These are phyloP conservation scores for Galleria mellonella DNA, from an alignment of 1,140 invertebrate species.

Conservation along the genomic window DNA sequence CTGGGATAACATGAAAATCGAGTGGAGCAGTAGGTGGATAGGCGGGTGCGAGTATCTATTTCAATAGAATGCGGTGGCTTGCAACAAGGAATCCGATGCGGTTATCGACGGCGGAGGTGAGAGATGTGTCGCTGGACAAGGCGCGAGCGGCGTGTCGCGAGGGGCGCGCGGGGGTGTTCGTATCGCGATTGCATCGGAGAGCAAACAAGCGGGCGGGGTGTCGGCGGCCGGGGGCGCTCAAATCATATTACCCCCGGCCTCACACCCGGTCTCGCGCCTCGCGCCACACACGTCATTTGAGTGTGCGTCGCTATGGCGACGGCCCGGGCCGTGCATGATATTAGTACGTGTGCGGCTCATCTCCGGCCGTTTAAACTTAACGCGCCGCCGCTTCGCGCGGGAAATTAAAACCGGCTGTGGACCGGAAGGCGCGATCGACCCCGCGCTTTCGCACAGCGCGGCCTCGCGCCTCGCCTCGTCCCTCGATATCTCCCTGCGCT, in stretches of 20 bases:
- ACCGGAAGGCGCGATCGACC: conserved; percentile 51
- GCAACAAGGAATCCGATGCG: conserved; percentile 66
- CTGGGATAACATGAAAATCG: conserved; percentile 35
- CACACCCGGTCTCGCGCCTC: conserved; percentile 28
- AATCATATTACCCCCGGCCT: conserved; percentile 67
- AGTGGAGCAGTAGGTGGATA: conserved; percentile 43
- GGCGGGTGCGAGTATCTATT: conserved; percentile 52
- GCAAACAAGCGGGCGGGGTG: conserved; percentile 67
- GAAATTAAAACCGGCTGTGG: conserved; percentile 66
- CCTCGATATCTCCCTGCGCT: conserved; percentile 3
- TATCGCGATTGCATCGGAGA: conserved; percentile 72
- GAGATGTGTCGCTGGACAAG: conserved; percentile 45
- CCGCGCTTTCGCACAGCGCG: conserved; percentile 11
- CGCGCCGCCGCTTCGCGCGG: conserved; percentile 46
- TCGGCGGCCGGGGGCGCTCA: conserved; percentile 48
- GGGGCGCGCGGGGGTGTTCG: conserved; percentile 23
- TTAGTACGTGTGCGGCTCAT: conserved; percentile 67
- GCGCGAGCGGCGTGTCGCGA: conserved; percentile 16
- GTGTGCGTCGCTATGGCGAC: conserved; percentile 69
- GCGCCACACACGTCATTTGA: conserved; percentile 60
- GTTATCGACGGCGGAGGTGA: conserved; percentile 64
- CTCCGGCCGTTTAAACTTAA: conserved; percentile 66
- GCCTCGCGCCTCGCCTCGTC: conserved; percentile 6
- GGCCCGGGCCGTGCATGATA: conserved; percentile 71
- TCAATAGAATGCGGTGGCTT: conserved; percentile 61